Evolutionary conservation across 2,888 invertebrate genomes (phyloP), one percentile per base, ranked within the genome.

Genomic region (Stenurella melanura): DNA sequence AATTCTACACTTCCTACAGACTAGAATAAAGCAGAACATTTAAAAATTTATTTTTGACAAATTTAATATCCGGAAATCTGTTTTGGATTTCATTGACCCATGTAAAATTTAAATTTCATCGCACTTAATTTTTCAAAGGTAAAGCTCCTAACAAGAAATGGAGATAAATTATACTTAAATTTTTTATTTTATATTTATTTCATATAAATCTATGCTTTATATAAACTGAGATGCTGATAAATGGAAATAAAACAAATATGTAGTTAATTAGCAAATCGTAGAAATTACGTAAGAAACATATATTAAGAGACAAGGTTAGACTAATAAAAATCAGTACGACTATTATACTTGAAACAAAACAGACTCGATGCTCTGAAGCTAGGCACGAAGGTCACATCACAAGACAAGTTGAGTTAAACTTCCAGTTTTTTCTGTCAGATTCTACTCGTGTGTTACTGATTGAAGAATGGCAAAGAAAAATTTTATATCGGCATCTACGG

Each of bases 371-470:
- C 60, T 58, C 70, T 38, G 38, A n/a, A 61, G 50, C n/a, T 50
- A 50, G n/a, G 26, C 67, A 67, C 67, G 67, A 67, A 67, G 67
- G 67, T 67, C 67, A 58, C 21, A 58, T 18, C 57, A 66, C 42
- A 64, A 19, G 64, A 64, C 54, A 54, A 67, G 54, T 54, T 54
- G 54, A 56, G 60, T 61, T 60, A 60, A 34, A 42, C 42, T 60
- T 60, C 70, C 60, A 70, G 60, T 70, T 70, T 60, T 70, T 70
- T 70, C 34, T 21, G 70, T 60, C 42, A 60, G 42, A 70, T 70
- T 70, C 70, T 70, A 70, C 60, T 34, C 38, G 70, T 70, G 60
- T 61, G 38, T 61, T 70, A 70, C 60, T 42, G 70, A 70, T 70
- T 60, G 30, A 60, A 70, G 60, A 61, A 58, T 70, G 60, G 60